A percentile compares a stretch with the other conserved stretches of the same genome.
Evolutionary conservation across 2,888 invertebrate species (phyloP).

Genomic region (Archaeoteleia sp.): DNA sequence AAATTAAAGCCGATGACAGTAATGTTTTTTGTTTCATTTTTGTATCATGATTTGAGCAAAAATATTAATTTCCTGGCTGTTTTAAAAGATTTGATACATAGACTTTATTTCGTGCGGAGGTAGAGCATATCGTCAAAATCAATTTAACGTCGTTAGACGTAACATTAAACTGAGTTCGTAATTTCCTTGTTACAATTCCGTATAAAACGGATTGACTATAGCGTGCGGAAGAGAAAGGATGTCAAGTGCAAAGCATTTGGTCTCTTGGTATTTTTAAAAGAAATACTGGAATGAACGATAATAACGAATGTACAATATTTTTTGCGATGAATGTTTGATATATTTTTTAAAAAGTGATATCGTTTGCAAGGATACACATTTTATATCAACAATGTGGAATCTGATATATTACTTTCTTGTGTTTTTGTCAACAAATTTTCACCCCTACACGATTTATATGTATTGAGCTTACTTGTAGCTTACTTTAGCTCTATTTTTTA

Average conservation of each 20-base stretch:
- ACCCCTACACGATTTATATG: no score
- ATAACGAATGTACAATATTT: constrained; percentile 8
- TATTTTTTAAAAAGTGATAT: no score
- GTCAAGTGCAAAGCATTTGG: constrained; percentile 13
- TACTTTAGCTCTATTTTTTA: no score
- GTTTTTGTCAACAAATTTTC: no score
- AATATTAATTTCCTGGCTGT: constrained; percentile 14
- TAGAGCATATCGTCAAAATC: constrained; percentile 23
- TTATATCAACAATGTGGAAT: no score
- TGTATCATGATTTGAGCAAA: constrained; percentile 4
- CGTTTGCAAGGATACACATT: no score
- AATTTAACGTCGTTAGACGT: constrained; percentile 19
- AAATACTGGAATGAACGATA: not conserved
- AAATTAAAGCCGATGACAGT: no score
- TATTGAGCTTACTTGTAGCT: no score
- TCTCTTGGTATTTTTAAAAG: constrained; percentile 15
- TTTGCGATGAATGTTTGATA: constrained; percentile 6
- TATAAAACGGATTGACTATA: constrained; percentile 28
- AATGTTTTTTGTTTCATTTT: constrained; percentile 4
- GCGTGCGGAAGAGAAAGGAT: constrained; percentile 19
- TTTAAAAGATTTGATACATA: constrained; percentile 8
- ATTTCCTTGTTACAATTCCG: constrained; percentile 26
- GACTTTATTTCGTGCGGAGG: constrained; percentile 11
- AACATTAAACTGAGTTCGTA: constrained; percentile 13
- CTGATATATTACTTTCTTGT: no score